Evolutionary conservation across 2,113 vertebrate genomes (phyloP).

Genomic region (Pleuronectes platessa): DNA sequence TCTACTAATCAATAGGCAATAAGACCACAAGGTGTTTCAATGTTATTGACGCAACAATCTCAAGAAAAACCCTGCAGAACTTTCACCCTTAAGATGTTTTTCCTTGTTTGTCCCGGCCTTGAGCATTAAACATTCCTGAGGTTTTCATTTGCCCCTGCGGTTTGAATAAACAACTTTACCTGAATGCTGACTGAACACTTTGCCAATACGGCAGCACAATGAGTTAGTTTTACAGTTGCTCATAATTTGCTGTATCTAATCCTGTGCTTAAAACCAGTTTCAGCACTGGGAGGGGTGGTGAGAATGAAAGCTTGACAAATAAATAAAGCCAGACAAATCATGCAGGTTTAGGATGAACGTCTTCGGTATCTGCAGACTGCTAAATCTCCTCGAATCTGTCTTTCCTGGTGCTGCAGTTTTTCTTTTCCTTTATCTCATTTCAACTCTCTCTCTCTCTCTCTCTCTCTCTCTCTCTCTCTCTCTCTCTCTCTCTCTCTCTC

Average conservation of each 20-base stretch:
- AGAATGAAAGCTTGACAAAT: conserved; percentile 21
- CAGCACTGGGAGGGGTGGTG: neutral
- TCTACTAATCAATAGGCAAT: conserved; percentile 42
- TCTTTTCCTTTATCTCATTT: conserved; percentile 30
- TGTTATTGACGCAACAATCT: conserved; percentile 42
- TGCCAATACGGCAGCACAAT: conserved; percentile 1
- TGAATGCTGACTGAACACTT: conserved; percentile 3
- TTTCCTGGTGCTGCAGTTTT: conserved; percentile 2
- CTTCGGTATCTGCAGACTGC: conserved; percentile 26
- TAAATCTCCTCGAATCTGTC: conserved; percentile 48
- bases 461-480: no score
- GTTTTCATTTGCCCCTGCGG: conserved; percentile 10
- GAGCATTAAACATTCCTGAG: conserved; percentile 15
- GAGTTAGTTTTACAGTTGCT: conserved; percentile 17
- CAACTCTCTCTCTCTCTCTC: neutral
- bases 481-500: no score
- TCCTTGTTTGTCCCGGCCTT: conserved; percentile 14
- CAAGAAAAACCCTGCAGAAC: conserved; percentile 3
- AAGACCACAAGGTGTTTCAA: conserved; percentile 40
- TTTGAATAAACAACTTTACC: conserved; percentile 33
- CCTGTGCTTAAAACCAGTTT: conserved; percentile 10
- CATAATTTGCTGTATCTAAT: conserved; percentile 17
- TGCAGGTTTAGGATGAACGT: conserved; percentile 46
- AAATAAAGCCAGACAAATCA: conserved; percentile 50
- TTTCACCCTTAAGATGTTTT: conserved; percentile 19